A percentile compares a stretch with the other conserved stretches of the same genome.
phyloP scores from a whole-genome alignment of 2,888 invertebrate species.

The Andrena flavipes region DNA sequence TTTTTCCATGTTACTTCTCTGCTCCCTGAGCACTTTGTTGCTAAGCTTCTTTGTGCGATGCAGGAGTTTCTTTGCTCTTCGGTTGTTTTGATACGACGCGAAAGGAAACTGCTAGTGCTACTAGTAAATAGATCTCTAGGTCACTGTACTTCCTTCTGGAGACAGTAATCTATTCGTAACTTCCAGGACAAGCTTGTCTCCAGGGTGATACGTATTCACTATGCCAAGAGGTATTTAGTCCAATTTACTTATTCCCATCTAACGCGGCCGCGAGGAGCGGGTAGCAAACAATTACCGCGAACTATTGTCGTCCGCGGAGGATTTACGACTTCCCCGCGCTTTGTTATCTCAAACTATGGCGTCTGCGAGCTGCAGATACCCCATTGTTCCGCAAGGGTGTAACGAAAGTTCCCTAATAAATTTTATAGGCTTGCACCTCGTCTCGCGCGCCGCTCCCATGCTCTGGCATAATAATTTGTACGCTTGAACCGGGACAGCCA shows the following conservation, averaged over 20 bases:
- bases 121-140: background rate
- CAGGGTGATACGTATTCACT: background rate
- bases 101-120: background rate
- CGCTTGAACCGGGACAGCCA: background rate
- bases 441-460: background rate
- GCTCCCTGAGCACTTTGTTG: background rate
- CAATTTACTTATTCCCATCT: conserved; percentile 7
- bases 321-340: conserved; percentile 28
- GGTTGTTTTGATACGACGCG: too few species aligned
- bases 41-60: background rate
- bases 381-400: conserved; percentile 38
- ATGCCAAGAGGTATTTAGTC: conserved; percentile 1
- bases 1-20: background rate
- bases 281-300: conserved; percentile 20
- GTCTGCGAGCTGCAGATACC: conserved; percentile 27
- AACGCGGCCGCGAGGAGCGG: background rate
- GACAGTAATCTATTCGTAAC: background rate
- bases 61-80: background rate
- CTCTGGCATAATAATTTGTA: background rate
- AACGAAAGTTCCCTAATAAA: conserved; percentile 49
- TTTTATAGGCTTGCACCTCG: conserved; percentile 33
- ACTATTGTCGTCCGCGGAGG: conserved; percentile 14
- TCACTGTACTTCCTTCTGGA: background rate
- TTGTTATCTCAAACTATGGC: conserved; percentile 44
- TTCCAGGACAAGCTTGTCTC: background rate